Base-by-base conservation (phyloP, 2,797 vertebrate species). In the Triplophysa yarkandensis region DNA sequence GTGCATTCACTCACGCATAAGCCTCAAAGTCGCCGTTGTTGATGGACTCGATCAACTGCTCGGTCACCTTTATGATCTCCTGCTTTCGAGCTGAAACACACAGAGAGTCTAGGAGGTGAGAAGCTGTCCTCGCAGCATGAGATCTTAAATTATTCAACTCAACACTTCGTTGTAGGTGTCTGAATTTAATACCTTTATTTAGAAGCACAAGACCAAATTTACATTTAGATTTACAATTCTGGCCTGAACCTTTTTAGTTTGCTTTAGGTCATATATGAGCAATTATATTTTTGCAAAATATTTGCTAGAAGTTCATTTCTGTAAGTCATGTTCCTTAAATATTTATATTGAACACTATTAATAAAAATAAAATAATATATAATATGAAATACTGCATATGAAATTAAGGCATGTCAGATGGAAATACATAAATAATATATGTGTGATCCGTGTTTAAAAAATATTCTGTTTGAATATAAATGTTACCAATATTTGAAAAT, bases 21-120 rank as follows among this genome's bases (percentile, higher is more conserved):
- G 94, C 92, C 84, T 98, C 96, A 80, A 98, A 98, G 91, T 98
- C 96, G 0, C 96, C 96, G 2, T 96, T 98, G 90, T 97, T 98
- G 88, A 93, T 93, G 11, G 91, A 92, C 78, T 93, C 92, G 41
- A 93, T 93, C 84, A 93, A 68, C 84, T 92, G 96, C 86, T 98
- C 96, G 0, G 96, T 98, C 74, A 98, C 95, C 90, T 98, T 98
- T 87, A 98, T 88, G 46, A 92, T 91, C 77, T 89, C 90, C 84
- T 90, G 85, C 84, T 94, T 93, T 78, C 90, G 90, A 79, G 91
- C 92, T 93, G 83, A 61, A 77, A 71, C 2, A 44, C 46, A 11
- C 28, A 73, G 4, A 16, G 19, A 39, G 17, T 73, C 65, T 55
- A 50, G 6, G 11, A n/a, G 19, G 61, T 67, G 36, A 63, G 19